Percentiles rank a stretch among this genome's conserved stretches.
These are phyloP conservation scores for Labia minor DNA, from an alignment of 2,888 invertebrate genomes.

Conservation along the genomic window DNA sequence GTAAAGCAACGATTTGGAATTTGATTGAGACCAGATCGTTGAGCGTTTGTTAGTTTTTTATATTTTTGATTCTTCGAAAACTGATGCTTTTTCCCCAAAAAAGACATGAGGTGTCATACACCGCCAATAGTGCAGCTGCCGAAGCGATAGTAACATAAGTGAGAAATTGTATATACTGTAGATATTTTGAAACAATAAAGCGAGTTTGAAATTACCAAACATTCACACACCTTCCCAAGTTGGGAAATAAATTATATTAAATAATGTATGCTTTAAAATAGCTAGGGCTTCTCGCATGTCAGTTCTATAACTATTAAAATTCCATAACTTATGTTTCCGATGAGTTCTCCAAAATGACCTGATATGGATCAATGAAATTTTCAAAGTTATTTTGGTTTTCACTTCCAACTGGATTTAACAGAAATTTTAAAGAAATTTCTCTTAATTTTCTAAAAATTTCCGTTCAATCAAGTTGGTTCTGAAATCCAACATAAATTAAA, in stretches of 20 bases:
- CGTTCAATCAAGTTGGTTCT: no score
- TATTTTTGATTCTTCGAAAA: constrained; percentile 99
- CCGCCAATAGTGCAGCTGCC: no score
- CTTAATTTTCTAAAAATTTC: no score
- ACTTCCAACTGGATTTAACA: no score
- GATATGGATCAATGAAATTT: no score
- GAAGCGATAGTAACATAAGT: no score
- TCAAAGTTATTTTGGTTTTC: no score
- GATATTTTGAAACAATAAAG: no score
- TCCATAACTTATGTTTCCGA: constrained; percentile 99
- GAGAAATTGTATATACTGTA: no score
- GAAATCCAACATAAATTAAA: no score
- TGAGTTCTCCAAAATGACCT: constrained; percentile 99
- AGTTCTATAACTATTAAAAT: constrained; percentile 97
- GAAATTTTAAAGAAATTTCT: no score
- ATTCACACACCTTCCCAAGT: constrained; percentile 99
- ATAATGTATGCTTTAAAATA: constrained; percentile 95
- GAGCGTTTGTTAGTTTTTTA: constrained; percentile 98
- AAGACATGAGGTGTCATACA: constrained; percentile 19
- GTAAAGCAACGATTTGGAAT: constrained; percentile 99
- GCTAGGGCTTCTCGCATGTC: constrained; percentile 99
- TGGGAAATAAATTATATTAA: constrained; percentile 99
- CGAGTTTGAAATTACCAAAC: constrained; percentile 57
- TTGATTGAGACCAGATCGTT: constrained; percentile 98
- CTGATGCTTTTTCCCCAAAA: constrained; percentile 89